Evolutionary conservation across 2,797 vertebrate species (phyloP), one percentile per base, ranked within the genome.

Genomic region (Botia almorhae): DNA sequence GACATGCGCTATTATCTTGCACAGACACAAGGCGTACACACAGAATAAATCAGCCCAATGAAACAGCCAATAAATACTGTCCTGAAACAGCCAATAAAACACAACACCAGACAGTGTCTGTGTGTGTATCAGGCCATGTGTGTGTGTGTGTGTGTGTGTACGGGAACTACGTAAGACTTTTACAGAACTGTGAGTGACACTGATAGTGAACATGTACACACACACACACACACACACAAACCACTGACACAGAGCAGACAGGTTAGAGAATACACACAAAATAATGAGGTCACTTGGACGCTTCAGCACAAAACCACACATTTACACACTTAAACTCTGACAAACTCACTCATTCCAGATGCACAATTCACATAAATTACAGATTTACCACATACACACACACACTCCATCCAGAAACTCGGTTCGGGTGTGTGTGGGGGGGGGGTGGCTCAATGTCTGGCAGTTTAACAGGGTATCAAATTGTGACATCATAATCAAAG

Each of bases 41-140:
- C 72, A 14, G 74, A 82, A 83, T 94, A 94, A 94, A 94, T 94
- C 93, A 93, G 91, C 87, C 91, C 91, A 93, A 90, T 93, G 90
- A 93, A 94, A 94, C 92, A 93, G 93, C 92, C 91, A 91, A 91
- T 94, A 93, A 94, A 93, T 87, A 87, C 90, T 90, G 91, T 90
- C 90, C 90, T 92, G 90, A 91, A 92, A 92, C 89, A 87, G 88
- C 85, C 90, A 89, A 90, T 93, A 92, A 92, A 91, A 90, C 88
- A 89, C 83, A 88, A 87, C 79, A 89, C 89, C 89, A 90, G 92
- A 48, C 46, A 72, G 65, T 64, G 56, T 78, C 23, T 70, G 61
- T 69, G 56, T 69, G 73, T 43, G 74, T 77, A 55, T 82, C 26
- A 55, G 71, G 33, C 69, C 51, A 23, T 81, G 26, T 68, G 56